Percentiles rank a stretch among this genome's conserved stretches.
These are phyloP conservation scores for Hofmannophila pseudospretella DNA, from an alignment of 2,888 invertebrate species.

Conservation along the genomic window DNA sequence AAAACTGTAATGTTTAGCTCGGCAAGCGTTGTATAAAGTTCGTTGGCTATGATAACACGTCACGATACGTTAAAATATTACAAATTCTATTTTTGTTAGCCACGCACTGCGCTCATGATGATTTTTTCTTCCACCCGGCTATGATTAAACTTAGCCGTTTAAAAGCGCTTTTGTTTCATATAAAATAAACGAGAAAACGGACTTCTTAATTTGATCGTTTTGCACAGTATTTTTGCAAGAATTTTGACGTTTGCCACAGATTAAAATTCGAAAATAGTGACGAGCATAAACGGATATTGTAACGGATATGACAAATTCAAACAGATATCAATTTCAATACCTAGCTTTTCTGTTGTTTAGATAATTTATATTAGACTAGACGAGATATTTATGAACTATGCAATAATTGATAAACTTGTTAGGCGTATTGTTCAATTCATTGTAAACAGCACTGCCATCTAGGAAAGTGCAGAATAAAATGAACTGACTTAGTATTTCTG, in stretches of 20 bases:
- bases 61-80: slow-evolving; percentile 65
- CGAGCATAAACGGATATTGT: slow-evolving; percentile 13
- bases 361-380: too few relatives aligned
- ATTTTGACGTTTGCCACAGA: slow-evolving; percentile 30
- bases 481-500: too few relatives aligned
- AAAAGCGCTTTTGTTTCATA: slow-evolving; percentile 22
- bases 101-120: slow-evolving; percentile 68
- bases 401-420: too few relatives aligned
- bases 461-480: too few relatives aligned
- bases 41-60: slow-evolving; percentile 62
- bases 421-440: too few relatives aligned
- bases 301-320: background rate
- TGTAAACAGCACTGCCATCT: too few relatives aligned
- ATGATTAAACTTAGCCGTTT: slow-evolving; percentile 31
- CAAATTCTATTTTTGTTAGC: slow-evolving; percentile 69
- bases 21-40: slow-evolving; percentile 43
- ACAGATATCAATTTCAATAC: background rate
- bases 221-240: slow-evolving; percentile 21
- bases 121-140: slow-evolving; percentile 48
- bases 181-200: slow-evolving; percentile 9
- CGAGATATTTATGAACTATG: too few relatives aligned
- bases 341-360: background rate
- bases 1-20: slow-evolving; percentile 47
- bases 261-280: slow-evolving; percentile 22
- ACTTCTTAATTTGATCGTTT: slow-evolving; percentile 31